Evolutionary conservation across 2,888 invertebrate species (phyloP).

Genomic region (Herminia tarsipennalis): DNA sequence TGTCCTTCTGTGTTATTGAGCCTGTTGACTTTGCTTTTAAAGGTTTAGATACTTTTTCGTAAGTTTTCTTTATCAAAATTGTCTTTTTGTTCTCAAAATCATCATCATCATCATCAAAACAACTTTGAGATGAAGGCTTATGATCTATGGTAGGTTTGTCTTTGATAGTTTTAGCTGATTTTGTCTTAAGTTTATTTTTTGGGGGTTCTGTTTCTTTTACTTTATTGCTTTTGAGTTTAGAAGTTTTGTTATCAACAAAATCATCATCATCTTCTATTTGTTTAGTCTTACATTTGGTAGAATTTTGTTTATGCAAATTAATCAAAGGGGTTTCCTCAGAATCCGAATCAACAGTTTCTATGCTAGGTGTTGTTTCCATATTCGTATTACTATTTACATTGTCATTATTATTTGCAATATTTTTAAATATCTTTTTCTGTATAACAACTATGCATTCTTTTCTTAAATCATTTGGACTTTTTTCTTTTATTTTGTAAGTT

Average conservation of each 20-base stretch:
- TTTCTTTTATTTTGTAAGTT: constrained; percentile 40
- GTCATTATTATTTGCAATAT: constrained; percentile 26
- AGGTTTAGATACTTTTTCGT: constrained; percentile 68
- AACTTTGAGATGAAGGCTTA: constrained; percentile 51
- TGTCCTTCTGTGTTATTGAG: constrained; percentile 74
- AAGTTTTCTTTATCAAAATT: constrained; percentile 68
- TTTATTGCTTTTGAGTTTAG: constrained; percentile 28
- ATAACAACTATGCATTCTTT: constrained; percentile 78
- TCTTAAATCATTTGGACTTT: constrained; percentile 70
- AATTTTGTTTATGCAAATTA: constrained; percentile 52
- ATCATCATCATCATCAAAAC: constrained; percentile 69
- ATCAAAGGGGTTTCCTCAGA: constrained; percentile 70
- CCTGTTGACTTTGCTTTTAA: constrained; percentile 76
- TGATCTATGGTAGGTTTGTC: constrained; percentile 19
- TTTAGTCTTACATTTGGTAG: too few relatives aligned
- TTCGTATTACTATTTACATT: constrained; percentile 1
- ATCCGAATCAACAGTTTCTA: constrained; percentile 68
- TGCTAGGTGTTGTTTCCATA: constrained; percentile 24
- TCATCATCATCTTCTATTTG: constrained; percentile 61
- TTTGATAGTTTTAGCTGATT: constrained; percentile 29
- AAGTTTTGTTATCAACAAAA: constrained; percentile 49
- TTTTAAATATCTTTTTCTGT: constrained; percentile 72
- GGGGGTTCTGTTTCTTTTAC: constrained; percentile 43
- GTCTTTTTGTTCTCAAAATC: constrained; percentile 64
- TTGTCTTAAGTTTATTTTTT: constrained; percentile 48